Percentiles rank a stretch among this genome's conserved stretches.
Evolutionary conservation across 2,113 vertebrate species (phyloP).

Genomic region (Thinocorus orbignyianus): DNA sequence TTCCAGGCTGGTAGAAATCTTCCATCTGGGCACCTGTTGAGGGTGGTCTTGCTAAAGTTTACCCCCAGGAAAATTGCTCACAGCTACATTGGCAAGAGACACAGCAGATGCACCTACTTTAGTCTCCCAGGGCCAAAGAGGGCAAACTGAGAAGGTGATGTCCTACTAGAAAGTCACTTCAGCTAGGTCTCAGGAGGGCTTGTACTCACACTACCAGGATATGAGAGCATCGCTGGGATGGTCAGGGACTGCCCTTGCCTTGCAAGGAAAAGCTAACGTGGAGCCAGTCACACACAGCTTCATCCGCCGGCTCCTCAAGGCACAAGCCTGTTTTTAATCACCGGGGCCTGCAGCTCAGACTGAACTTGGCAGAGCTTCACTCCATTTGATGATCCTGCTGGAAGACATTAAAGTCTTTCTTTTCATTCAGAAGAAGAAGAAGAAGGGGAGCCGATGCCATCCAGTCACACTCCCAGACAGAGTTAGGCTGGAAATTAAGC

Average conservation of each 20-base stretch:
- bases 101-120: background rate
- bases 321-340: conserved; percentile 58
- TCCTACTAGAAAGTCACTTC: background rate
- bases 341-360: conserved; percentile 1
- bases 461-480: background rate
- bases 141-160: background rate
- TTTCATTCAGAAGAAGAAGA: conserved; percentile 23
- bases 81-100: background rate
- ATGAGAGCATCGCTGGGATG: background rate
- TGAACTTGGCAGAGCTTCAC: conserved; percentile 31
- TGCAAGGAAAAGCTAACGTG: background rate
- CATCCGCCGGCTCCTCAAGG: background rate
- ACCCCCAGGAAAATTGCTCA: background rate
- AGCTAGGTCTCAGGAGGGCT: background rate
- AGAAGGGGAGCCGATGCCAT: conserved; percentile 13
- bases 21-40: background rate
- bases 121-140: background rate
- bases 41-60: background rate
- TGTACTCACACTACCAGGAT: background rate
- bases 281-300: background rate
- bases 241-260: background rate
- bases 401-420: conserved; percentile 44
- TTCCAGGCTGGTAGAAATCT: background rate
- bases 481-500: background rate
- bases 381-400: conserved; percentile 29